Base-by-base conservation (phyloP, 2,888 invertebrate species). In the Diplazon laetatorius region DNA sequence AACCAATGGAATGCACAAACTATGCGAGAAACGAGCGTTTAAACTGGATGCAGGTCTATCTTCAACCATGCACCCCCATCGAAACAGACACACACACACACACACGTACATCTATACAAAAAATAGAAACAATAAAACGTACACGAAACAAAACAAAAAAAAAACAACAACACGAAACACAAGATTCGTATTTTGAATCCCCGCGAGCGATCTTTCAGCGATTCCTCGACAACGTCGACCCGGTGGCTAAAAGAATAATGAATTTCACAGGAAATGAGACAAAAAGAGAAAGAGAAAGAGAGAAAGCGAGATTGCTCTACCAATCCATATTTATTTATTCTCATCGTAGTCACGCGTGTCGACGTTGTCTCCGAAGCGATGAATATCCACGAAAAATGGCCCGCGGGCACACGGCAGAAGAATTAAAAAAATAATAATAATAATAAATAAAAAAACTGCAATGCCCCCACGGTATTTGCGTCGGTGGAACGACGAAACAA, bases 1-100 rank as follows among this genome's bases (percentile, higher is more conserved):
- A 87, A 88, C 83, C 86, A 87, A 86, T 86, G 86, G 84, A 85
- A 85, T 84, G 85, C 85, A 85, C 85, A 84, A 84, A 80, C 60
- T 68, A 76, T 81, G 76, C 78, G 71, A 65, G 44, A 30, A 73
- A 68, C 59, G 80, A 80, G 80, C 82, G 83, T 85, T 86, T 84
- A 88, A 88, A 87, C 85, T 86, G 86, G 78, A 83, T 86, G 86
- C 86, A 85, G 87, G 84, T 87, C 82, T 87, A 84, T 85, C 86
- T 85, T 85, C 85, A 83, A 84, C 82, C 80, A 75, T 71, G 77
- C 83, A 65, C 44, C 71, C 62, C 44, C 22, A 65, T 62, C 39
- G 55, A 52, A 42, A 52, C 9, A 48, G 14, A 63, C 9, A 46
- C 8, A 69, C 37, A 55, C 70, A 48, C n/a, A n/a, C n/a, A 69